Base-by-base conservation (phyloP, 2,888 invertebrate species). In the Lasioglossum marginatum region DNA sequence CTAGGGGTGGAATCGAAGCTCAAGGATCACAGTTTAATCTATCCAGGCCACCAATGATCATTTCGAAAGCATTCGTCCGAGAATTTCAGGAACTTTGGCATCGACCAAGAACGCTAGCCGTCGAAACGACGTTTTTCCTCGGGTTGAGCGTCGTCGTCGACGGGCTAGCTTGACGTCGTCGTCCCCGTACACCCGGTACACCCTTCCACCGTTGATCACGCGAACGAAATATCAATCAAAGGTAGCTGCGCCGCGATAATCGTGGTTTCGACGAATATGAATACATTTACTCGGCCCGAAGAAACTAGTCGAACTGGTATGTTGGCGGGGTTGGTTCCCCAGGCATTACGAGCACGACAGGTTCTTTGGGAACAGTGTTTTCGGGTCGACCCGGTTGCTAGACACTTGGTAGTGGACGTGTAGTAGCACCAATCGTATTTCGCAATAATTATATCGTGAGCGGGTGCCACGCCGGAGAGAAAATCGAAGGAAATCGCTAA, bases 171-270 rank as follows among this genome's bases (percentile, higher is more conserved):
- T 73, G 78, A 75, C 84, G 76, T 75, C 71, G 52, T 14, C 79
- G 79, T 88, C 48, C 71, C 68, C 78, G 80, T 60, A 83, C 57
- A 27, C n/a, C n/a, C n/a, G n/a, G 60, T 85, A 79, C 63, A 43
- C 77, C 91, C 91, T 91, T 93, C 60, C 89, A 82, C 82, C 86
- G 75, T 88, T 87, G 87, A 91, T 93, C 94, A 94, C 94, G 94
- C 94, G 92, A 94, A 92, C 87, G 85, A 87, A 88, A 88, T 94
- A 94, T 94, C 93, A 93, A 94, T 94, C 94, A 94, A 93, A 86
- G 81, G 45, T 79, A 80, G 84, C 85, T 78, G 23, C 73, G 52
- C 81, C 76, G 85, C 88, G 88, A 92, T 90, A 90, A 82, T 86
- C 81, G 74, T 66, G 70, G 81, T 91, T 91, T 90, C 88, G 84